Evolutionary conservation across 2,888 invertebrate genomes (phyloP), one percentile per base, ranked within the genome.

Genomic region (Leistus spinibarbis): DNA sequence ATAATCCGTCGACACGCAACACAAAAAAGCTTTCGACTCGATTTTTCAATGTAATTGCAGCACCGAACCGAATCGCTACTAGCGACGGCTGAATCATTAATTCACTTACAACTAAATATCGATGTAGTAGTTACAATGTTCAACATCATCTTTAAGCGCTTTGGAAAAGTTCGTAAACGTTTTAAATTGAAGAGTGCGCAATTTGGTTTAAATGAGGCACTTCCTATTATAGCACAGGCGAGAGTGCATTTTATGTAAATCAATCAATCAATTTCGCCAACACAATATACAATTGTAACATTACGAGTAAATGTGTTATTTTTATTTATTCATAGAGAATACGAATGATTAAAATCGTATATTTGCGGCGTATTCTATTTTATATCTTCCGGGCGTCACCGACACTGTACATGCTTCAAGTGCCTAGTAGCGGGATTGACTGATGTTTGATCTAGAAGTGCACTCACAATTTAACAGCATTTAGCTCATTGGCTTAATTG

Each of bases 1-100:
- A 27, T 68, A 68, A 68, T 54, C 69, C 60, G 40, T 13, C 56
- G 19, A 40, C 19, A 19, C 1, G 57, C 69, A 16, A 69, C 69
- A 69, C 24, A 69, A 60, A 69, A 69, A 69, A 60, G 69, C 69
- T 69, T 69, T 69, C 40, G 27, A 20, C 40, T 24, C 40, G 69
- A 69, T 69, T 69, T 69, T 69, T 69, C 69, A 69, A 27, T 69
- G 69, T 69, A 69, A 69, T 69, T 69, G 69, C 69, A n/a, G n/a
- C n/a, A n/a, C n/a, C n/a, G n/a, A n/a, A n/a, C n/a, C n/a, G n/a
- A n/a, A n/a, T n/a, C n/a, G 60, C 57, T 13, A 57, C 57, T 20
- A 9, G 17, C 19, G 20, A 19, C 16, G 19, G 3, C 9, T 57
- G 20, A 5, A 40, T 40, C 40, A 40, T 40, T 3, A 40, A 40